phyloP scores from a whole-genome alignment of 2,113 vertebrate species.

The Istiophorus platypterus region DNA sequence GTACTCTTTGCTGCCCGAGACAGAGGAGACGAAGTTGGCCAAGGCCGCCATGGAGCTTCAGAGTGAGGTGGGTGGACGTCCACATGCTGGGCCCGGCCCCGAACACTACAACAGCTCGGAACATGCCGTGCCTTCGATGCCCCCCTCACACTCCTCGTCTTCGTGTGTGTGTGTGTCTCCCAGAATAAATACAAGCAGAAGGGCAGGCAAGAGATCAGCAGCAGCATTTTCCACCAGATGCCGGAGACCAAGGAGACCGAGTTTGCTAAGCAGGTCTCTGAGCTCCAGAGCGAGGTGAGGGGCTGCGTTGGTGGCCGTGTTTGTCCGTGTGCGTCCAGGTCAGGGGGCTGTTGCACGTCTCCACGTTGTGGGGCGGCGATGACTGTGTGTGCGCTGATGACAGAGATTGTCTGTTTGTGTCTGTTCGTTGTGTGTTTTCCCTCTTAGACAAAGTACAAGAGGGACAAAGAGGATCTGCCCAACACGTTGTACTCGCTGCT shows the following conservation, averaged over 20 bases:
- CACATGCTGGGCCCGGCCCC: too few relatives aligned
- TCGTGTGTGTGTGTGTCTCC: not conserved
- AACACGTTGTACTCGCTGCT: conserved; percentile 63
- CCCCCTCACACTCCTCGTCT: not conserved
- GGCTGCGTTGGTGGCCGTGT: not conserved
- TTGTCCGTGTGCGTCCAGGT: not conserved
- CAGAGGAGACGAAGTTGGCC: conserved; percentile 53
- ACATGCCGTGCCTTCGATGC: too few relatives aligned
- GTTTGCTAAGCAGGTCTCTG: conserved; percentile 89
- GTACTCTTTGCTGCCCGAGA: conserved; percentile 72
- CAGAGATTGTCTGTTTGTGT: too few relatives aligned
- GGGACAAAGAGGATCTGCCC: conserved; percentile 62
- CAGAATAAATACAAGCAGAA: conserved; percentile 90
- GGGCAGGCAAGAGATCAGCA: conserved; percentile 83
- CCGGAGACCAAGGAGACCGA: conserved; percentile 90
- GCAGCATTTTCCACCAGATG: conserved; percentile 90
- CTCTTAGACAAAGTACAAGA: conserved; percentile 65
- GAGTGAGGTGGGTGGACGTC: conserved; percentile 67
- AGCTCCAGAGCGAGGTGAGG: conserved; percentile 89
- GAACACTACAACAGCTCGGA: too few relatives aligned
- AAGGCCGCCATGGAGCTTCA: conserved; percentile 70
- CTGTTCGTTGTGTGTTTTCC: not conserved
- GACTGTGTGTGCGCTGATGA: not conserved
- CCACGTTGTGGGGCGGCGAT: too few relatives aligned
- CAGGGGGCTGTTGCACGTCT: too few relatives aligned